A percentile compares a stretch with the other conserved stretches of the same genome.
Evolutionary conservation across 2,113 vertebrate genomes (phyloP).

Genomic region (Hydrochoerus hydrochaeris): DNA sequence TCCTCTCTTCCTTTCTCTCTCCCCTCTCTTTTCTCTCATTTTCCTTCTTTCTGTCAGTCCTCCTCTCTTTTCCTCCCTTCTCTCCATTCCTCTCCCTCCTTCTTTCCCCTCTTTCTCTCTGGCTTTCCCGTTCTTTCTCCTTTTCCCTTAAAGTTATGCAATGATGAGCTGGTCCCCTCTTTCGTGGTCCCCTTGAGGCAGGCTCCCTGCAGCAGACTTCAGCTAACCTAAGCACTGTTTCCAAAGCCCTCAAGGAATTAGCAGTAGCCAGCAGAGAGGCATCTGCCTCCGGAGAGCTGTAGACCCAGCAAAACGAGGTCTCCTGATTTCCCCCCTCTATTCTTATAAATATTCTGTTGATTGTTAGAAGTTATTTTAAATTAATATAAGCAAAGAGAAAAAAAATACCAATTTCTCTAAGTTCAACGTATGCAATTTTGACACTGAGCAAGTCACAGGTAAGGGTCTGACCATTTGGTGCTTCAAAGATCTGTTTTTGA

Average conservation of each 20-base stretch:
- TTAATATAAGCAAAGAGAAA: slow-evolving; percentile 45
- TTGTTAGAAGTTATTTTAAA: slow-evolving; percentile 50
- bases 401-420: slow-evolving; percentile 64
- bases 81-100: slow-evolving; percentile 63
- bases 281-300: slow-evolving; percentile 85
- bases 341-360: slow-evolving; percentile 62
- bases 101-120: background rate
- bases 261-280: slow-evolving; percentile 77
- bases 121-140: slow-evolving; percentile 60
- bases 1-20: slow-evolving; percentile 65
- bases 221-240: slow-evolving; percentile 83
- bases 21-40: slow-evolving; percentile 55
- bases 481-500: slow-evolving; percentile 88
- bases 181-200: slow-evolving; percentile 70
- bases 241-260: slow-evolving; percentile 81
- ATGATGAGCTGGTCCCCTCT: slow-evolving; percentile 72
- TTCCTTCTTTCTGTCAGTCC: background rate
- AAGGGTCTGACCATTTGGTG: slow-evolving; percentile 86
- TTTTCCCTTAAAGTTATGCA: slow-evolving; percentile 83
- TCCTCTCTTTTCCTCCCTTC: slow-evolving; percentile 62
- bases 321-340: slow-evolving; percentile 86
- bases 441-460: slow-evolving; percentile 91
- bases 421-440: slow-evolving; percentile 82
- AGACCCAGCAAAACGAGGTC: slow-evolving; percentile 75
- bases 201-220: slow-evolving; percentile 80